Conservation (phyloP, 1,140 invertebrate genomes). For the Rhopalosiphum maidis region DNA sequence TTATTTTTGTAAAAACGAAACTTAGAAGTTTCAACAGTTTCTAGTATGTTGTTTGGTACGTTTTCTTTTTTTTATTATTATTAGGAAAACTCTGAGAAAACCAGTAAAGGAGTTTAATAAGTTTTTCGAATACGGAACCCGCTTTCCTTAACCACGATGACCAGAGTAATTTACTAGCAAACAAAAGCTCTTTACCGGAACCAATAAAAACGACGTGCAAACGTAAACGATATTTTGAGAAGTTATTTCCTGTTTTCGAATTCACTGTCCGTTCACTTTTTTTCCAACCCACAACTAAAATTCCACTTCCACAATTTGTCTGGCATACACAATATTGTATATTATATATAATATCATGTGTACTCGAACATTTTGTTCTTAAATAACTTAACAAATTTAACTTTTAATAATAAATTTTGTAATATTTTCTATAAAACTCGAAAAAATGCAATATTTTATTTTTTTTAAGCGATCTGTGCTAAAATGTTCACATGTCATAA, state of each 20-base stretch:
- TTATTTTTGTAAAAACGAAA: background rate
- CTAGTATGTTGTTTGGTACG: background rate
- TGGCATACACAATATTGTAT: background rate
- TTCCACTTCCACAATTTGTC: background rate
- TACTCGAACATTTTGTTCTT: background rate
- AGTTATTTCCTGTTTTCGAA: slow-evolving; percentile 45
- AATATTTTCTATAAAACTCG: background rate
- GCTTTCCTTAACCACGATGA: background rate
- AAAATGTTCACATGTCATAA: background rate
- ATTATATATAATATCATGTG: background rate
- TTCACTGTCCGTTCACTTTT: slow-evolving; percentile 13
- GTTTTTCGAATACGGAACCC: slow-evolving; percentile 1
- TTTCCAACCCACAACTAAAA: background rate
- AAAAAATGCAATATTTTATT: background rate
- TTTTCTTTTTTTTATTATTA: background rate
- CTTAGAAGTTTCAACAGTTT: background rate
- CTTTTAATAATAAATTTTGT: no score
- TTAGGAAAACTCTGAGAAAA: background rate
- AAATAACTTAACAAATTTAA: background rate
- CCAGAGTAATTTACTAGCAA: slow-evolving; percentile 45
- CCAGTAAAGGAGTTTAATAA: background rate
- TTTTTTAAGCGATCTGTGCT: background rate
- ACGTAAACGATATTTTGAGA: slow-evolving; percentile 39
- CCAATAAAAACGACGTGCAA: slow-evolving; percentile 42
- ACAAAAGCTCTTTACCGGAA: slow-evolving; percentile 33